These are phyloP conservation scores for Phortica magna DNA, from an alignment of 2,888 invertebrate genomes.

Conservation along the genomic window DNA sequence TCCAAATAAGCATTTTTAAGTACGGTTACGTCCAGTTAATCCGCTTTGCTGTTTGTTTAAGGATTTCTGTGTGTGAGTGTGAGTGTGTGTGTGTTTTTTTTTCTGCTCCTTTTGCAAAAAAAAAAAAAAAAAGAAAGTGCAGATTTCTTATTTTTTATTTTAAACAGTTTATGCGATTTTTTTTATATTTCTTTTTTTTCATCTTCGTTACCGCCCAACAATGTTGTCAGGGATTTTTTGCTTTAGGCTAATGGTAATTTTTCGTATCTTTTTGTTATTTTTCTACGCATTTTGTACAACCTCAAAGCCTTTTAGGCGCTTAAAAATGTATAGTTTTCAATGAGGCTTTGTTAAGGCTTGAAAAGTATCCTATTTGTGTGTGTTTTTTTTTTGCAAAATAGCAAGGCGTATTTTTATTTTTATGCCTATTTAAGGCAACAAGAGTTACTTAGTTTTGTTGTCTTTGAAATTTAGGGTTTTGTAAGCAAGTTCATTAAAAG, in stretches of 20 bases:
- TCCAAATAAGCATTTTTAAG: conserved; percentile 35
- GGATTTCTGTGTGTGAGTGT: conserved; percentile 20
- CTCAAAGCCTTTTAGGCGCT: not conserved
- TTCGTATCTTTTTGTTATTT: not conserved
- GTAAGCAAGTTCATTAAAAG: too few species aligned
- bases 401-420: not conserved
- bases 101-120: conserved; percentile 16
- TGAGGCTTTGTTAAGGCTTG: not conserved
- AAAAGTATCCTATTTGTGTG: not conserved
- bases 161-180: not conserved
- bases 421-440: too few species aligned
- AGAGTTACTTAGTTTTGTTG: too few species aligned
- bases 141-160: not conserved
- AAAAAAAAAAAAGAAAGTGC: not conserved
- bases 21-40: conserved; percentile 37
- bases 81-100: conserved; percentile 3
- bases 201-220: not conserved
- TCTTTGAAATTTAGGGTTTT: too few species aligned
- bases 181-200: not conserved
- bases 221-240: not conserved
- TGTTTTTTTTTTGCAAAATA: not conserved
- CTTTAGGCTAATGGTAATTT: not conserved
- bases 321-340: not conserved
- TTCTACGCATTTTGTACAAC: not conserved
- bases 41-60: conserved; percentile 34